Evolutionary conservation across 2,113 vertebrate genomes (phyloP), one percentile per base, ranked within the genome.

Genomic region (Chloroceryle aenea): DNA sequence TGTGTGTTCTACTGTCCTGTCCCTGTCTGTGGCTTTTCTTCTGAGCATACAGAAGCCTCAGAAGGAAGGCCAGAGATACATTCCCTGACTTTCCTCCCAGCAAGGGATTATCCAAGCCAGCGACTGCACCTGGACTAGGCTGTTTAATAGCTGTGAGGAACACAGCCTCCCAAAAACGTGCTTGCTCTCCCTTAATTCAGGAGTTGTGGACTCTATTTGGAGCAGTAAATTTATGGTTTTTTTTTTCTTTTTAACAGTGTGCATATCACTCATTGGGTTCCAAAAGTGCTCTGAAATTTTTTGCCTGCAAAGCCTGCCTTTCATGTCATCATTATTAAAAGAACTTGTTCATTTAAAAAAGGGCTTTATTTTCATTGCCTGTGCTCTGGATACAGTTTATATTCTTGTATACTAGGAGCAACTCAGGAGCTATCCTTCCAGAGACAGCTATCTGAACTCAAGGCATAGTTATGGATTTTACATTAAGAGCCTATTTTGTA

Each of bases 391-490:
- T 56, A 40, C 15, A 59, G 50, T 79, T 90, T 58, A 73, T 73
- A 20, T 67, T 50, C 20, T 59, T 56, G 29, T 32, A 78, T 74
- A 36, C 34, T 80, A 15, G 50, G 50, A 96, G 48, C 16, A 84
- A 50, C 67, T 42, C 53, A 82, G 73, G 32, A 80, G 56, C 67
- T 84, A 74, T 83, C 42, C 58, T 94, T 97, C 45, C 45, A 85
- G 71, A 83, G 79, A 79, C 43, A 87, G 77, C 86, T 74, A 59
- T 92, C 94, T 94, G 85, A 87, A 79, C 26, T 61, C 62, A 61
- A 81, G 90, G 66, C 68, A 88, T 53, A 85, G 78, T 74, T 97
- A 95, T 81, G 22, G 86, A 97, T 97, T 98, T 97, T 96, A 91
- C 89, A 97, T 97, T 85, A 96, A 79, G 58, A 89, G 42, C 34